Evolutionary conservation across 2,113 vertebrate genomes (phyloP), one percentile per base, ranked within the genome.

Genomic region (Connochaetes taurinus): DNA sequence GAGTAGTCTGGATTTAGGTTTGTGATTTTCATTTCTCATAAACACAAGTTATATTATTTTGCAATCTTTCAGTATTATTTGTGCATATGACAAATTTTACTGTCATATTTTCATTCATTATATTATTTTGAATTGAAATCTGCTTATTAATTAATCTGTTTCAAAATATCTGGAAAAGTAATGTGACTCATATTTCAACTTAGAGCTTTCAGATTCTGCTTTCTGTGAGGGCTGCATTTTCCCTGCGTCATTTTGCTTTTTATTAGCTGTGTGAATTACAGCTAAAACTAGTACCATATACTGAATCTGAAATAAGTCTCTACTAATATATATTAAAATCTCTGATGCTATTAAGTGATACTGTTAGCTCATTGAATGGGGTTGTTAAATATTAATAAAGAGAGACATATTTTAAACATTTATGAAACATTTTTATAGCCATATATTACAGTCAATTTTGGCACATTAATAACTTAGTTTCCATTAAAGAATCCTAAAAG

Each of bases 1-100:
- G 92, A 36, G 0, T 76, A 74, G 94, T 58, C 67, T 87, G 84
- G 92, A 98, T 94, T 98, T 98, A 98, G 98, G 98, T 99, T 97
- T 96, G 98, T 98, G 89, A 84, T 5, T 96, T 94, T 96, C 92
- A 53, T 92, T 97, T 90, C 74, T 82, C 57, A 57, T 84, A 43
- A 84, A 76, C 47, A 62, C 57, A 91, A 47, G 62, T 92, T 87
- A 40, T 25, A 60, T 57, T 60, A 43, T 83, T 88, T 80, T 93
- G 16, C 7, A 6, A 1, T 71, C 55, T 87, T 71, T 96, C 16
- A 13, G 40, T 58, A 90, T 90, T 92, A 23, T 71, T 67, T 88
- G 81, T 91, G 14, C 81, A 43, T 74, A 9, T 6, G 21, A 21
- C 91, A 36, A 52, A 36, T 96, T 91, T 93, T 29, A 33, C 7